phyloP scores from a whole-genome alignment of 2,113 vertebrate species.

The Crotalus tigris region DNA sequence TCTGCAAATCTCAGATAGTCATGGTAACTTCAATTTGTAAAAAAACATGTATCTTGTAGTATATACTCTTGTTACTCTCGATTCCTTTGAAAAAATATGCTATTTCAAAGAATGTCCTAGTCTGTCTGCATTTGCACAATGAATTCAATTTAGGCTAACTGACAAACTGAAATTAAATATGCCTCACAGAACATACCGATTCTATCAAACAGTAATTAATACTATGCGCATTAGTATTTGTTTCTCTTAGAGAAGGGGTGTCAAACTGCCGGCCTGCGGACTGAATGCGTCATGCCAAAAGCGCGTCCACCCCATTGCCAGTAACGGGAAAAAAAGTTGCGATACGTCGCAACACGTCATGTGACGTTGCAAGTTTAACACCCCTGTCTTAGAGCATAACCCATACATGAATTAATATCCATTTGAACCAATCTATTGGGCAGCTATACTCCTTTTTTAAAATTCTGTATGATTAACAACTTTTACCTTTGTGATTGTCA shows the following conservation, averaged over 20 bases:
- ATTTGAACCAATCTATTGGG: not conserved
- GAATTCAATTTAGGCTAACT: not conserved
- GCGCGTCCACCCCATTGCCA: no score
- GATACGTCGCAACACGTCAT: no score
- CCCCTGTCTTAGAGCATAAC: not conserved
- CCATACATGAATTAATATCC: not conserved
- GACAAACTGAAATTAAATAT: not conserved
- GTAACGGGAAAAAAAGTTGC: no score
- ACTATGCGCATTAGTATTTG: no score
- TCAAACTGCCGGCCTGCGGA: no score
- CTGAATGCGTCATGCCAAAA: no score
- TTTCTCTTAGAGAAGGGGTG: no score
- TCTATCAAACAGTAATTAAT: not conserved
- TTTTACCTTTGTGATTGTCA: constrained; percentile 53
- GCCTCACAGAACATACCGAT: not conserved
- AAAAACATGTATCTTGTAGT: not conserved
- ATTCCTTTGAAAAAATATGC: not conserved
- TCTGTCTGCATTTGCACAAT: not conserved
- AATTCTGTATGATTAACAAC: rapidly evolving
- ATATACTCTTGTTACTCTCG: not conserved
- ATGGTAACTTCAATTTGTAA: not conserved
- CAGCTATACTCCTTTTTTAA: not conserved
- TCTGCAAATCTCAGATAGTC: not conserved
- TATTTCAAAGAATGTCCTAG: not conserved
- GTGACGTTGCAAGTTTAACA: no score